These are phyloP conservation scores for Lottia gigantea DNA, from an alignment of 2,888 invertebrate species.

Conservation along the genomic window DNA sequence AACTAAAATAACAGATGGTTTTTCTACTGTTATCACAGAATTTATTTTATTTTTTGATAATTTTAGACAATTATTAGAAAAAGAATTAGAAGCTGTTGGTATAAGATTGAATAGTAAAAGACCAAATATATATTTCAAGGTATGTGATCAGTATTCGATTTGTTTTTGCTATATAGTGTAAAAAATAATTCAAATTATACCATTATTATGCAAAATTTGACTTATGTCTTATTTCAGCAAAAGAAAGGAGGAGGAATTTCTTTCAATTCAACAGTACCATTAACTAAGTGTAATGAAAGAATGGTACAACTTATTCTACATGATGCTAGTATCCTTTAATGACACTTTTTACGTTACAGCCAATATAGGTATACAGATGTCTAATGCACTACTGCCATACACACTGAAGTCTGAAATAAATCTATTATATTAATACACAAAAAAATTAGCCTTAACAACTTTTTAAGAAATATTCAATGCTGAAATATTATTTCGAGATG, in stretches of 20 bases:
- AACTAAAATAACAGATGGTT: too few species aligned
- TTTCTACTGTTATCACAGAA: too few species aligned
- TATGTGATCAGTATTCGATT: constrained; percentile 57
- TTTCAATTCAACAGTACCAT: constrained; percentile 93
- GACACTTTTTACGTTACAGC: too few species aligned
- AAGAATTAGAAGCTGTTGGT: constrained; percentile 96
- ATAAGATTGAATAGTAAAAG: constrained; percentile 94
- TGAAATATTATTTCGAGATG: constrained; percentile 91
- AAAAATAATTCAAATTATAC: neutral
- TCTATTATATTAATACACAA: too few species aligned
- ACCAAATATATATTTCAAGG: constrained; percentile 99
- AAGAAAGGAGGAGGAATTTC: constrained; percentile 97
- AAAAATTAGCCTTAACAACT: constrained; percentile 37
- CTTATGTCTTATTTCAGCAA: constrained; percentile 71
- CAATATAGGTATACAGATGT: too few species aligned
- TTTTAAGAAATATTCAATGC: constrained; percentile 71
- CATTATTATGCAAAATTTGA: too few species aligned
- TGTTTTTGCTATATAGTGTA: neutral
- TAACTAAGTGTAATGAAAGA: constrained; percentile 95
- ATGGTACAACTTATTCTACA: constrained; percentile 97
- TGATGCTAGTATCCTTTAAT: constrained; percentile 89
- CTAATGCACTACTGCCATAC: too few species aligned
- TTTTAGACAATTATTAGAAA: constrained; percentile 82
- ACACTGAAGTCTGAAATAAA: too few species aligned
- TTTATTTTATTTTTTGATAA: constrained; percentile 16